Conservation (phyloP, 1,140 invertebrate species). For the Monochamus saltuarius region DNA sequence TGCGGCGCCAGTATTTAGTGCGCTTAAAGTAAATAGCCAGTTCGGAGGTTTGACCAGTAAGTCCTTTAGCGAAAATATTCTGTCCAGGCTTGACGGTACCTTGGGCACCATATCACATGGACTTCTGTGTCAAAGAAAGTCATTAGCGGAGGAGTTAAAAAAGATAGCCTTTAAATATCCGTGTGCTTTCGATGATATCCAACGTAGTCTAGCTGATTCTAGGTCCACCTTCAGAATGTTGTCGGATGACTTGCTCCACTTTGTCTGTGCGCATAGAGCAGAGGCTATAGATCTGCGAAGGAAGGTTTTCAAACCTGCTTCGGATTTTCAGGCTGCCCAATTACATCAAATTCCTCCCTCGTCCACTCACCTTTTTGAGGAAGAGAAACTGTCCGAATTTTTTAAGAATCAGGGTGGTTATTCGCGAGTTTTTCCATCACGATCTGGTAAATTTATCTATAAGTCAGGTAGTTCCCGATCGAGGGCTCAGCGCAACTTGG, state of each 20-base stretch:
- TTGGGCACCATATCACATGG: constrained; percentile 26
- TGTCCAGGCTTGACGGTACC: constrained; percentile 34
- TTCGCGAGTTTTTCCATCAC: neutral
- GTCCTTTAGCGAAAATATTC: too few relatives aligned
- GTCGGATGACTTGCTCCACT: constrained; percentile 23
- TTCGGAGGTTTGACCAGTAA: too few relatives aligned
- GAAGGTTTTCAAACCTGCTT: constrained; percentile 1
- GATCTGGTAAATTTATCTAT: too few relatives aligned
- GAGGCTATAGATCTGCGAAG: constrained; percentile 16
- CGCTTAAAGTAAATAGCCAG: too few relatives aligned
- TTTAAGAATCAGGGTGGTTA: constrained; percentile 2
- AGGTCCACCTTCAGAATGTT: neutral
- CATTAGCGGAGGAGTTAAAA: too few relatives aligned
- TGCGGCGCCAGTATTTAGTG: too few relatives aligned
- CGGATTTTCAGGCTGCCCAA: neutral
- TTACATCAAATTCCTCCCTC: constrained; percentile 16
- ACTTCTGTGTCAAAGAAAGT: too few relatives aligned
- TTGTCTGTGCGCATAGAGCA: constrained; percentile 12
- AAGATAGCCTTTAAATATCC: constrained; percentile 6
- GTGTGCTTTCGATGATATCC: constrained; percentile 23
- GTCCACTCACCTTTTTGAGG: constrained; percentile 14
- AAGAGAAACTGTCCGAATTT: constrained; percentile 3
- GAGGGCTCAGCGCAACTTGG: neutral
- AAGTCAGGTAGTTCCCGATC: too few relatives aligned
- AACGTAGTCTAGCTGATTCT: constrained; percentile 1